Conservation (phyloP, 2,113 vertebrate genomes). For the Peromyscus leucopus region DNA sequence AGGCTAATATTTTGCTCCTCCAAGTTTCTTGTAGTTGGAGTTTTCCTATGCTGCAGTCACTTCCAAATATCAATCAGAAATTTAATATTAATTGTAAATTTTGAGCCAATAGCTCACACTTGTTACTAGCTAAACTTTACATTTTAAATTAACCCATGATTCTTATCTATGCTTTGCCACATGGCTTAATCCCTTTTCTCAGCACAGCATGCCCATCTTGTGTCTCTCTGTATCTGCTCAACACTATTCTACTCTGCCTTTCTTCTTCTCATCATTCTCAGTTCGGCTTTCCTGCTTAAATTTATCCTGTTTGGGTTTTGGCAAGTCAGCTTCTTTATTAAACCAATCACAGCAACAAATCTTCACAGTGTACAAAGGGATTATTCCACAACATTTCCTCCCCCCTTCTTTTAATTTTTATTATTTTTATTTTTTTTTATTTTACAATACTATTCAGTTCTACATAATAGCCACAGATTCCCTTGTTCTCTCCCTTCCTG, state of each 20-base stretch:
- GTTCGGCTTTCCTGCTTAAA: background rate
- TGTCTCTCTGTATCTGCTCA: background rate
- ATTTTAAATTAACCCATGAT: background rate
- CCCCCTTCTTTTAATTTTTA: too few relatives aligned
- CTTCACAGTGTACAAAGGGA: too few relatives aligned
- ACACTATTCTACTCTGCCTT: background rate
- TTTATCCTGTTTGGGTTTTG: background rate
- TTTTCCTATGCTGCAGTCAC: background rate
- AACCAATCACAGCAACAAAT: too few relatives aligned
- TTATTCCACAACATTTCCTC: too few relatives aligned
- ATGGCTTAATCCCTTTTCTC: background rate
- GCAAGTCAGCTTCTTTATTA: too few relatives aligned
- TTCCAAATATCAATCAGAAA: background rate
- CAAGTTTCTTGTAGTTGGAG: background rate
- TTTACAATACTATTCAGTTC: too few relatives aligned
- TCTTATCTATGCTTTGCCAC: background rate
- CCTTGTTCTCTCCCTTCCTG: too few relatives aligned
- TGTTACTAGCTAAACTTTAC: background rate
- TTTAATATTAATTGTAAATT: background rate
- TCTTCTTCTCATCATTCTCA: background rate
- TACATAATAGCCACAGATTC: too few relatives aligned
- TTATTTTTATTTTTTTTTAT: too few relatives aligned
- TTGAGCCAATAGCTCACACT: background rate
- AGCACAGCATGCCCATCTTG: background rate
- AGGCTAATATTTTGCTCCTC: background rate